Conservation (phyloP, 2,113 vertebrate genomes). For the Erythrocercus mccallii region DNA sequence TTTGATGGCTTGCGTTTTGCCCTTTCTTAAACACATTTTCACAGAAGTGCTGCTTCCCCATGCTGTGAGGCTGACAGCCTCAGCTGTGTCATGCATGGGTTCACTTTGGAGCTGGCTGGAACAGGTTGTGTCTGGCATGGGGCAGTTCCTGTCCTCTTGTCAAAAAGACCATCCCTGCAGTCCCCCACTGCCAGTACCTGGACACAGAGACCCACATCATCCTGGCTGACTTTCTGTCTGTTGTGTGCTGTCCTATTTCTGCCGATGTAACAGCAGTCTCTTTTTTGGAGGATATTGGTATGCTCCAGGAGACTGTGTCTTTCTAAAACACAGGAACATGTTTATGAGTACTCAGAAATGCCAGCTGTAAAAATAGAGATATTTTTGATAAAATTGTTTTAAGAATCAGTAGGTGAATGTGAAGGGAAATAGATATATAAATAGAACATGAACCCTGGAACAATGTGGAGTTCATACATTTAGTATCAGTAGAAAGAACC, state of each 20-base stretch:
- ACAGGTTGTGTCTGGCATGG: rapidly evolving
- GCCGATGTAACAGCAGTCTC: background rate
- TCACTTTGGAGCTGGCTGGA: background rate
- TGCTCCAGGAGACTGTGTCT: background rate
- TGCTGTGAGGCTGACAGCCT: background rate
- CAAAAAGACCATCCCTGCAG: background rate
- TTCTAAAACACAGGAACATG: background rate
- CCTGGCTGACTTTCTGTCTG: background rate
- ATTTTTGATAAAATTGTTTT: background rate
- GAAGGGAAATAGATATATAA: background rate
- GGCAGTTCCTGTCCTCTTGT: background rate
- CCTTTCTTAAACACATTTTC: background rate
- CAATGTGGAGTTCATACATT: background rate
- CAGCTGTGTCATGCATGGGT: background rate
- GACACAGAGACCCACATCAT: background rate
- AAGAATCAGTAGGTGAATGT: background rate
- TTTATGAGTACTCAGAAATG: background rate
- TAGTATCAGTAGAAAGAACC: background rate
- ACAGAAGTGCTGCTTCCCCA: background rate
- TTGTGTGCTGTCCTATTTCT: background rate
- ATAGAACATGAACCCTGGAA: background rate
- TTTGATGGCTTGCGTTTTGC: background rate
- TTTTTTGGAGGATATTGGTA: background rate
- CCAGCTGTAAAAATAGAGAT: background rate
- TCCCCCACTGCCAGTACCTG: background rate